phyloP scores from a whole-genome alignment of 2,113 vertebrate species.

The Rhagologus leucostigma region DNA sequence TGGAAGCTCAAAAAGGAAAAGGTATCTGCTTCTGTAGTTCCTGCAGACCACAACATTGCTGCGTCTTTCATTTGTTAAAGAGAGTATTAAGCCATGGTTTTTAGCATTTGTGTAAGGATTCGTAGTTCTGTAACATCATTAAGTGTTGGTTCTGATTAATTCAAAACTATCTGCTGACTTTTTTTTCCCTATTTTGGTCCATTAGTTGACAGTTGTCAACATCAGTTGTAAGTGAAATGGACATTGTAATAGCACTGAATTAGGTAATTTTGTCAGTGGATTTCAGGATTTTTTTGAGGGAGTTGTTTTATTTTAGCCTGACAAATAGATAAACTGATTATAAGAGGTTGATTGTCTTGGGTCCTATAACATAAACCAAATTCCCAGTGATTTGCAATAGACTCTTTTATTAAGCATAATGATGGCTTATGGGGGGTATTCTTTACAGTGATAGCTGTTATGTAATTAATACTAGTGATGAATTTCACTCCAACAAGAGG shows the following conservation, averaged over 20 bases:
- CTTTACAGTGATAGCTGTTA: background rate
- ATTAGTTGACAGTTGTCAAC: background rate
- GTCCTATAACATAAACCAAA: background rate
- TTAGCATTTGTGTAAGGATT: background rate
- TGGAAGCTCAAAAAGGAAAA: conserved; percentile 94
- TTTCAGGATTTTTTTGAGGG: background rate
- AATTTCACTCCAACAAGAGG: background rate
- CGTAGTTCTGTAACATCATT: background rate
- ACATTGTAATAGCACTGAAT: background rate
- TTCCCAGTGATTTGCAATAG: background rate
- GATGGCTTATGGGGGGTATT: background rate
- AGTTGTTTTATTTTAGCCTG: background rate
- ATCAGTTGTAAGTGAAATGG: background rate
- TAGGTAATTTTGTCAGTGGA: background rate
- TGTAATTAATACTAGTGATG: background rate
- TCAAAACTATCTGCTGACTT: background rate
- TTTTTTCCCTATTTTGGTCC: background rate
- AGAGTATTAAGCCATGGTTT: background rate
- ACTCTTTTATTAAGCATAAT: background rate
- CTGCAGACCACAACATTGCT: background rate
- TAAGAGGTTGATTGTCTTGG: background rate
- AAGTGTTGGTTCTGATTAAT: background rate
- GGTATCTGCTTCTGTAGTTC: conserved; percentile 67
- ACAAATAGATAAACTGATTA: background rate
- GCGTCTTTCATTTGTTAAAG: background rate